Evolutionary conservation across 1,140 invertebrate species (phyloP).

Genomic region (Bombus confusus): DNA sequence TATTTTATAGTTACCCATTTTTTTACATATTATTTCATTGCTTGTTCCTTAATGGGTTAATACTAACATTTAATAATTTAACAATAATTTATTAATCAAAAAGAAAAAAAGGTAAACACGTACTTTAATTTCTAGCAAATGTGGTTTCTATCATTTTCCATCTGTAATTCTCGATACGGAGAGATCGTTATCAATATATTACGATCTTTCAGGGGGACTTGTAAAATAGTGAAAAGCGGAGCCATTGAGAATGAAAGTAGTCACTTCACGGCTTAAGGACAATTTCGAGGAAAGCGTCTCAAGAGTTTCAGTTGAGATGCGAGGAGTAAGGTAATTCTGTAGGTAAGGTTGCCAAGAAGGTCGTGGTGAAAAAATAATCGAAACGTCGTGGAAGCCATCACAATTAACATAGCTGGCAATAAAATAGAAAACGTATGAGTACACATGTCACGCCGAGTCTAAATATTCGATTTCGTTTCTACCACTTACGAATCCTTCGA

Average conservation of each 20-base stretch:
- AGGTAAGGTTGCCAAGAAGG: constrained; percentile 12
- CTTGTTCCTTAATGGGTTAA: not conserved
- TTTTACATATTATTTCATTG: not conserved
- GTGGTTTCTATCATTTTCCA: not conserved
- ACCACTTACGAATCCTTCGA: constrained; percentile 32
- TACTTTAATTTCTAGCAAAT: not conserved
- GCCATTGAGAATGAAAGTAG: not conserved
- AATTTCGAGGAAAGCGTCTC: not conserved
- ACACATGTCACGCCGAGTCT: constrained; percentile 25
- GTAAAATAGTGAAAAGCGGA: not conserved
- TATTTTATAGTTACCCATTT: not conserved
- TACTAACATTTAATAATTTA: not conserved
- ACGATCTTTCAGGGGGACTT: not conserved
- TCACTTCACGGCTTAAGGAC: not conserved
- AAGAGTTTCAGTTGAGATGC: not conserved
- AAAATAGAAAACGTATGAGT: constrained; percentile 53
- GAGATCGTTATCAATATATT: not conserved
- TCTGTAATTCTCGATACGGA: not conserved
- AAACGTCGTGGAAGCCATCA: constrained; percentile 7
- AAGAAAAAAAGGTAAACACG: too few species aligned
- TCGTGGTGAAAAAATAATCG: constrained; percentile 42
- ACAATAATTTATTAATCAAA: not conserved
- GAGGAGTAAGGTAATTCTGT: constrained; percentile 22
- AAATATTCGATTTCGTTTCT: constrained; percentile 33
- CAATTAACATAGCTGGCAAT: constrained; percentile 48